Conservation (phyloP, 1,140 invertebrate genomes). For the Pseudoatta argentina region DNA sequence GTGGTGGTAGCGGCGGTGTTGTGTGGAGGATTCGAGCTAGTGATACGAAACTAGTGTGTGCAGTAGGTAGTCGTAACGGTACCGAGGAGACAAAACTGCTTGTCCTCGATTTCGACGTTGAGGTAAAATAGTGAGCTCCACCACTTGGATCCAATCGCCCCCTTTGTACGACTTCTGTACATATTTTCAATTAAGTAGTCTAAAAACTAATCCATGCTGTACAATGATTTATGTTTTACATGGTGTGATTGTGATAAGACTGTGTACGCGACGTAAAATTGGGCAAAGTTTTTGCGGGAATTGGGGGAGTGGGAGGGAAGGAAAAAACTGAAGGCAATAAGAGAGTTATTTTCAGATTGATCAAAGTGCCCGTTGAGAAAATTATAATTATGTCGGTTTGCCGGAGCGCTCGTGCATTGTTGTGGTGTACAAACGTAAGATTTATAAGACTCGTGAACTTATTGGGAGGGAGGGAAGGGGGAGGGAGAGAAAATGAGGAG, state of each 20-base stretch:
- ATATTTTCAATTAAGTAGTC: constrained; percentile 84
- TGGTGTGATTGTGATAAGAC: constrained; percentile 85
- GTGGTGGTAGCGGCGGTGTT: constrained; percentile 98
- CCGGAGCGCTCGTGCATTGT: constrained; percentile 64
- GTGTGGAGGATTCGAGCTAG: constrained; percentile 99
- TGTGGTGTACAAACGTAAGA: constrained; percentile 78
- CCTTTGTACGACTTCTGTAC: constrained; percentile 80
- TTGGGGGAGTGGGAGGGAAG: not conserved
- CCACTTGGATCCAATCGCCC: constrained; percentile 58
- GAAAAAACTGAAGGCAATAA: not conserved
- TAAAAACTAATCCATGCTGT: constrained; percentile 82
- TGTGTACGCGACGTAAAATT: constrained; percentile 77
- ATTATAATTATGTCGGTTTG: constrained; percentile 56
- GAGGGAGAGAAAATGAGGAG: constrained; percentile 61
- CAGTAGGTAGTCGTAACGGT: constrained; percentile 98
- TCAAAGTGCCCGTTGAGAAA: constrained; percentile 62
- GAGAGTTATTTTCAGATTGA: constrained; percentile 61
- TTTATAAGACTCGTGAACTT: constrained; percentile 78
- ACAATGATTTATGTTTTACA: constrained; percentile 83
- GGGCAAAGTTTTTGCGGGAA: constrained; percentile 13
- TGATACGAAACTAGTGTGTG: constrained; percentile 98
- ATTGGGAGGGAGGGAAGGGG: constrained; percentile 10
- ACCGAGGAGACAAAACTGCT: constrained; percentile 99
- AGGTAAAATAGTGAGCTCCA: constrained; percentile 85
- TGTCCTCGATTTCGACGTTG: constrained; percentile 98